phyloP scores from a whole-genome alignment of 2,113 vertebrate species.

The Gallinago undulata region DNA sequence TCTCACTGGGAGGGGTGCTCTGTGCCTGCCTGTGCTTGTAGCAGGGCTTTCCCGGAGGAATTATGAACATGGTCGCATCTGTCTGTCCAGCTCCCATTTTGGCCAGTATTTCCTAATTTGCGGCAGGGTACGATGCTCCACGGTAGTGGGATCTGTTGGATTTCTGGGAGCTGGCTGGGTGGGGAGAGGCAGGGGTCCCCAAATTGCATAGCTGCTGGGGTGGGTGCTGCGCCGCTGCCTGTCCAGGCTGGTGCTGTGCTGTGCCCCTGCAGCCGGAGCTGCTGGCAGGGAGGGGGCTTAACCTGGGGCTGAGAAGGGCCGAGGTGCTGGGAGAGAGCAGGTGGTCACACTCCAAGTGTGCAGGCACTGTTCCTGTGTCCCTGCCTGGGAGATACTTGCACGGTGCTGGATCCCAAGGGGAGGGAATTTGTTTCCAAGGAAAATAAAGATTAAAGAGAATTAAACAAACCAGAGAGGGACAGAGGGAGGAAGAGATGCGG shows the following conservation, averaged over 20 bases:
- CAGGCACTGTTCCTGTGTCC: accelerated
- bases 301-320: accelerated
- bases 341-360: accelerated
- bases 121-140: background rate
- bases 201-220: background rate
- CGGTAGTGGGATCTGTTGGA: accelerated
- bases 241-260: background rate
- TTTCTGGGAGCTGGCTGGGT: background rate
- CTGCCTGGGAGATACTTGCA: accelerated
- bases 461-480: constrained; percentile 23
- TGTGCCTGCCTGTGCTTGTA: background rate
- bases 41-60: background rate
- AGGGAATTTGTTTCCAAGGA: constrained; percentile 18
- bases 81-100: background rate
- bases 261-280: background rate
- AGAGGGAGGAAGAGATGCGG: background rate
- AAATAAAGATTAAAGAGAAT: constrained; percentile 58
- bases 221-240: background rate
- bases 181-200: background rate
- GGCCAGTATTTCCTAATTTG: background rate
- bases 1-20: background rate
- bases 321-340: background rate
- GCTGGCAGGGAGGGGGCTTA: accelerated
- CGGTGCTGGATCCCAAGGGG: background rate
- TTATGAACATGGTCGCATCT: background rate